These are phyloP conservation scores for Fragum fragum DNA, from an alignment of 2,888 invertebrate species.

Conservation along the genomic window DNA sequence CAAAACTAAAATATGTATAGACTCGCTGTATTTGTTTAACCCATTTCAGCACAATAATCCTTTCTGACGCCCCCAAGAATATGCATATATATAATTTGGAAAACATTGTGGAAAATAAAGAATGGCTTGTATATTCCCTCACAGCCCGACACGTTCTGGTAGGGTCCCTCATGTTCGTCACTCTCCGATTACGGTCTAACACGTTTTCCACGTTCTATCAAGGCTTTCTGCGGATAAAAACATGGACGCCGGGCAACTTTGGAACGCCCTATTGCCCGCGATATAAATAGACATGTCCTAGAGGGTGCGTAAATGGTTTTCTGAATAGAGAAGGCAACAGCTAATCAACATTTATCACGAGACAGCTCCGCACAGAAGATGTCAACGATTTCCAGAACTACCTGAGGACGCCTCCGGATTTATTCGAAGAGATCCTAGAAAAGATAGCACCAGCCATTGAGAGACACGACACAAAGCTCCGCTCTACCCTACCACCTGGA, in stretches of 20 bases:
- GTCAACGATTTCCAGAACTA: slow-evolving; percentile 31
- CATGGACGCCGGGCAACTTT: not conserved
- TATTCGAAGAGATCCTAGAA: slow-evolving; percentile 18
- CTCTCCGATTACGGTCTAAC: no score
- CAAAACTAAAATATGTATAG: no score
- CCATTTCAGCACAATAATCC: no score
- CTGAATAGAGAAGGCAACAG: not conserved
- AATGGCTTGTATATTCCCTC: no score
- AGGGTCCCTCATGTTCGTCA: no score
- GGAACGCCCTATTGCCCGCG: not conserved
- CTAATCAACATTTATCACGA: slow-evolving; percentile 21
- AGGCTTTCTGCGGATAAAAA: not conserved
- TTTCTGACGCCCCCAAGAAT: no score
- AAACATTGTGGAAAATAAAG: no score
- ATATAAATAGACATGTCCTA: not conserved
- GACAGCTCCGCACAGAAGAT: slow-evolving; percentile 33
- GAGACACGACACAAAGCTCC: slow-evolving; percentile 36
- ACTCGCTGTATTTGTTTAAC: no score
- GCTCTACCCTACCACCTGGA: slow-evolving; percentile 36
- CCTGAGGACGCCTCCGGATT: slow-evolving; percentile 30
- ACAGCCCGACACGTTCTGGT: no score
- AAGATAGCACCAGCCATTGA: slow-evolving; percentile 30
- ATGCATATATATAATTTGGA: no score
- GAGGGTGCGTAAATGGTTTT: not conserved
- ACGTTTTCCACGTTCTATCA: not conserved